Conservation (phyloP, 2,888 invertebrate genomes). For the Sisyra nigra region DNA sequence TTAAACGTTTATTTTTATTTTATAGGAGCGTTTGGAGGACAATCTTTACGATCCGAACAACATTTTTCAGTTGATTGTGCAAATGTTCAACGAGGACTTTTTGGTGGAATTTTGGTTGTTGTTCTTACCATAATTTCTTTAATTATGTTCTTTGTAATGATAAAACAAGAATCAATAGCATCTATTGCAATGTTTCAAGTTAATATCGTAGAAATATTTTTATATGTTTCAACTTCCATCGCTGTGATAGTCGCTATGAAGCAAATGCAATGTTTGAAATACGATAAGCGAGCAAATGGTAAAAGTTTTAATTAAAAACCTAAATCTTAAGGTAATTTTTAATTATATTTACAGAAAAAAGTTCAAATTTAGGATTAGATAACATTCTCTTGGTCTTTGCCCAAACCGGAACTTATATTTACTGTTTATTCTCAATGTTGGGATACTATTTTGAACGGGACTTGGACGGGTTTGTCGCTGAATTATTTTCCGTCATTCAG, state of each 20-base stretch:
- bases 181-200: constrained; percentile 56
- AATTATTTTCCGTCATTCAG: constrained; percentile 59
- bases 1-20: background rate
- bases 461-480: constrained; percentile 43
- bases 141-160: constrained; percentile 80
- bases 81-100: constrained; percentile 65
- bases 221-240: constrained; percentile 50
- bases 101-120: constrained; percentile 48
- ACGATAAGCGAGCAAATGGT: constrained; percentile 41
- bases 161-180: constrained; percentile 42
- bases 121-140: constrained; percentile 67
- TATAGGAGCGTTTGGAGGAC: constrained; percentile 1
- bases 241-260: constrained; percentile 26
- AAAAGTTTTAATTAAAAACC: constrained; percentile 12
- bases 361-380: constrained; percentile 40
- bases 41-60: constrained; percentile 1
- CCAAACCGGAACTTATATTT: constrained; percentile 76
- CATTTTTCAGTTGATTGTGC: constrained; percentile 66
- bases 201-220: constrained; percentile 56
- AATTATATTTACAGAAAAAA: constrained; percentile 9
- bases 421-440: constrained; percentile 75
- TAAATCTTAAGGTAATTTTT: constrained; percentile 3
- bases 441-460: constrained; percentile 50
- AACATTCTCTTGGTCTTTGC: constrained; percentile 71
- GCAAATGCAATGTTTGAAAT: constrained; percentile 36